Evolutionary conservation across 2,113 vertebrate species (phyloP).

Genomic region (Terrapene triunguis): DNA sequence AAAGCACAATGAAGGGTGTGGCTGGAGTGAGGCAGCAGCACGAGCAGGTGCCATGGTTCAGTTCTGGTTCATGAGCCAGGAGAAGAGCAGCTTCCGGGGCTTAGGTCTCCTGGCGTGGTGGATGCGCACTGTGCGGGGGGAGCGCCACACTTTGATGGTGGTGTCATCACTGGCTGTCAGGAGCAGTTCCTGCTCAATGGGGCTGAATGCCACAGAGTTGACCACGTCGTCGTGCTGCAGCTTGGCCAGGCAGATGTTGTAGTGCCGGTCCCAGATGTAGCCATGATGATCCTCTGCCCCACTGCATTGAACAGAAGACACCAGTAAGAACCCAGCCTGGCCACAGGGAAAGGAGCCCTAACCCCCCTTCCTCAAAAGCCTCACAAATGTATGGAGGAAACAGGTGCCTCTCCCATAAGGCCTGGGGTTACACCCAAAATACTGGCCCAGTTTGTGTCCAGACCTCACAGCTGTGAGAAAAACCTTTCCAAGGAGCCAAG

Average conservation of each 20-base stretch:
- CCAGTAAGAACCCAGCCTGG: accelerated
- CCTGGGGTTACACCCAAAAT: neutral
- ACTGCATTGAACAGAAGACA: constrained; percentile 49
- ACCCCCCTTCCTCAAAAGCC: accelerated
- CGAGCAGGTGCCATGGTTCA: constrained; percentile 63
- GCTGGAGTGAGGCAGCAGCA: constrained; percentile 55
- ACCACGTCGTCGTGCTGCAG: constrained; percentile 94
- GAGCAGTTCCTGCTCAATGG: constrained; percentile 94
- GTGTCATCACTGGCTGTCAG: constrained; percentile 93
- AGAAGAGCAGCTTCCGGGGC: constrained; percentile 81
- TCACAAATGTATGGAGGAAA: accelerated
- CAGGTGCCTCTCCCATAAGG: neutral
- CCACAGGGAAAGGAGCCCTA: accelerated
- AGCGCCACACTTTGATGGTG: constrained; percentile 97
- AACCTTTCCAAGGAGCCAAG: neutral
- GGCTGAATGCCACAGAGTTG: constrained; percentile 96
- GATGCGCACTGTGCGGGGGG: constrained; percentile 82
- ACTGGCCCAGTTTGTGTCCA: neutral
- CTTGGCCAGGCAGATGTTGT: constrained; percentile 94
- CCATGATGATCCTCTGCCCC: constrained; percentile 96
- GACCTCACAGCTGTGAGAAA: neutral
- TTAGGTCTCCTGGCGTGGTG: constrained; percentile 64
- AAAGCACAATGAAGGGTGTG: constrained; percentile 14
- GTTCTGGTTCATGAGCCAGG: constrained; percentile 85
- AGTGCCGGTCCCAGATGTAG: constrained; percentile 99